A percentile compares a stretch with the other conserved stretches of the same genome.
Evolutionary conservation across 2,888 invertebrate genomes (phyloP).

Genomic region (Rhagonycha lutea): DNA sequence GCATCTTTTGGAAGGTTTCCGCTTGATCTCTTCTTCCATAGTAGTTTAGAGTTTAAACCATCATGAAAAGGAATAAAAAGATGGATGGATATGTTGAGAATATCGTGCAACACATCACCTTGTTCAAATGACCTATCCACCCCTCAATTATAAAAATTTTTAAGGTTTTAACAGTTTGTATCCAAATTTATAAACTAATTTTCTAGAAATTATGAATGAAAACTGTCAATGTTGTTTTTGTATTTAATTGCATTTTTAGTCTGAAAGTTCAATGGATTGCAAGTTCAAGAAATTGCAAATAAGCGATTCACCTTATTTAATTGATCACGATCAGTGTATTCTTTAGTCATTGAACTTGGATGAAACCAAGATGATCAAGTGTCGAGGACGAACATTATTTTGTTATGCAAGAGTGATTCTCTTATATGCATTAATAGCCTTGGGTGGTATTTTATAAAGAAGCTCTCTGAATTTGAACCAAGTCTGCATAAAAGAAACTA

Average conservation of each 20-base stretch:
- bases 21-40: too few species aligned
- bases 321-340: conserved; percentile 8
- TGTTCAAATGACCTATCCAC: too few species aligned
- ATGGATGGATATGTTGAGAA: too few species aligned
- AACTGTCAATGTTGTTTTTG: neutral
- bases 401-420: conserved; percentile 14
- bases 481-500: neutral
- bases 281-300: conserved; percentile 7
- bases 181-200: neutral
- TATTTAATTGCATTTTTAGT: neutral
- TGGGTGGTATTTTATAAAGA: neutral
- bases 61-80: too few species aligned
- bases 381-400: conserved; percentile 7
- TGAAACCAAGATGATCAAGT: neutral
- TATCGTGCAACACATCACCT: too few species aligned
- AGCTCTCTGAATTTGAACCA: neutral
- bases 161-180: neutral
- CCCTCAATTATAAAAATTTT: too few species aligned
- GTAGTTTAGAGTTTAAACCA: too few species aligned
- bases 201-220: neutral
- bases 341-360: neutral
- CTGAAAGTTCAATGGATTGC: neutral
- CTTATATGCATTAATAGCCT: conserved; percentile 5
- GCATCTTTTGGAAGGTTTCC: too few species aligned
- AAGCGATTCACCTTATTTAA: conserved; percentile 10